Base-by-base conservation (phyloP, 37 sponge, comb jelly and placozoan genomes). In the Haliclona indistincta region DNA sequence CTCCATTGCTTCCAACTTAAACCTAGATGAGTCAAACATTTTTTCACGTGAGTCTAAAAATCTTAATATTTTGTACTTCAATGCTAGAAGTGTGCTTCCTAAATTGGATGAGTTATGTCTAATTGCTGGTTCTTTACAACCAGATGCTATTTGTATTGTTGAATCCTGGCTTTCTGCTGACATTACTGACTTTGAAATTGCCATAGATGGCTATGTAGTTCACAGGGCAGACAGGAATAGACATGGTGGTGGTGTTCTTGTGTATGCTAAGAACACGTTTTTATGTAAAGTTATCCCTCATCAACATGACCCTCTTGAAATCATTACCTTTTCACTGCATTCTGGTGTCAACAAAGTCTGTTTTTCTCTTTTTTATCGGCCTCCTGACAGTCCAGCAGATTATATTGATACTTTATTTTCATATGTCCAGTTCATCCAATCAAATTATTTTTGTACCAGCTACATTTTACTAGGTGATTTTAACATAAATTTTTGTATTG, bases 131-230 rank as follows among this genome's bases (percentile, higher is more conserved):
- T 26, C 20, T 28, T 4, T 22, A 20, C 2, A 28, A 2, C 35
- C 30, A 36, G 64, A 63, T 7, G 30, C 35, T 20, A 32, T 63
- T 2, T 36, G 20, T 63, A 37, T 63, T 28, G 30, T 37, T 63
- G 64, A 63, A 32, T 29, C 64, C 3, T 63, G 64, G 64, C 64
- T 63, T 20, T 63, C 64, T 28, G 64, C 64, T 63, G 64, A 11
- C 35, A 37, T 63, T 4, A 33, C 35, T 63, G 64, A 63, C 35
- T 28, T 2, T 28, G 64, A 63, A 32, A 22, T 63, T 32, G 19
- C 30, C 35, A 28, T 63, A 2, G 36, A 33, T 19, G 64, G 64
- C 19, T 63, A 8, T 63, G 20, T 20, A 4, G 3, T 33, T 28
- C 19, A 36, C 34, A 33, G 64, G 20, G 35, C 20, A 20, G 64